Evolutionary conservation across 2,888 invertebrate species (phyloP).

Genomic region (Sarcophaga variegata): DNA sequence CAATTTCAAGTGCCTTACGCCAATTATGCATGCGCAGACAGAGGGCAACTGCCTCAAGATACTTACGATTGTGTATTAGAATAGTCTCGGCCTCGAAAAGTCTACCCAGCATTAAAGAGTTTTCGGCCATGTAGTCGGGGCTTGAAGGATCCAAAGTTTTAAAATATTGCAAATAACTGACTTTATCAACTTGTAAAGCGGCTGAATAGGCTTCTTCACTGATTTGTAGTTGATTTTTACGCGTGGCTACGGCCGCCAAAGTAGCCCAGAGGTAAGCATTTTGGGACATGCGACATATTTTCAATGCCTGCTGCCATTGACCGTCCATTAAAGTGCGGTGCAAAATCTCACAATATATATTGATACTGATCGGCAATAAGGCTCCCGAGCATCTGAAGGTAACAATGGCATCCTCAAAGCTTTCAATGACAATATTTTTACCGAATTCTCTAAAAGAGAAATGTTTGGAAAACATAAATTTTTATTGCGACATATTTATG

Average conservation of each 20-base stretch:
- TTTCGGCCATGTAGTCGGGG: conserved; percentile 82
- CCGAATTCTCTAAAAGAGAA: conserved; percentile 90
- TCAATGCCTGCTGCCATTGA: conserved; percentile 92
- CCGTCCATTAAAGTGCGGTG: conserved; percentile 88
- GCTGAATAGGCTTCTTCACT: conserved; percentile 98
- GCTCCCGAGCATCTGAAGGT: conserved; percentile 95
- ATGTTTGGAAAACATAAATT: conserved; percentile 4
- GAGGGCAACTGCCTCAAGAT: conserved; percentile 77
- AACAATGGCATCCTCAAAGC: conserved; percentile 92
- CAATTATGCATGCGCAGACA: conserved; percentile 81
- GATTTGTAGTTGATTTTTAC: conserved; percentile 91
- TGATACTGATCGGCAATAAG: conserved; percentile 83
- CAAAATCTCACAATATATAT: conserved; percentile 82
- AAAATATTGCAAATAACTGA: conserved; percentile 91
- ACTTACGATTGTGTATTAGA: conserved; percentile 80
- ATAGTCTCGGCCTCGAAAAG: conserved; percentile 81
- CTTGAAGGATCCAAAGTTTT: conserved; percentile 84
- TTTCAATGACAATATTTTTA: conserved; percentile 90
- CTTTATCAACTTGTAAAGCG: conserved; percentile 93
- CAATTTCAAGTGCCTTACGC: conserved; percentile 80
- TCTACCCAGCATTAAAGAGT: conserved; percentile 80
- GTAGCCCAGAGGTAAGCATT: conserved; percentile 94
- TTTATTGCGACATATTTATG: not conserved
- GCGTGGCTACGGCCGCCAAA: conserved; percentile 94
- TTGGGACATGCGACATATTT: conserved; percentile 85